Conservation (phyloP, 1,140 invertebrate species). For the Cyclina sinensis region DNA sequence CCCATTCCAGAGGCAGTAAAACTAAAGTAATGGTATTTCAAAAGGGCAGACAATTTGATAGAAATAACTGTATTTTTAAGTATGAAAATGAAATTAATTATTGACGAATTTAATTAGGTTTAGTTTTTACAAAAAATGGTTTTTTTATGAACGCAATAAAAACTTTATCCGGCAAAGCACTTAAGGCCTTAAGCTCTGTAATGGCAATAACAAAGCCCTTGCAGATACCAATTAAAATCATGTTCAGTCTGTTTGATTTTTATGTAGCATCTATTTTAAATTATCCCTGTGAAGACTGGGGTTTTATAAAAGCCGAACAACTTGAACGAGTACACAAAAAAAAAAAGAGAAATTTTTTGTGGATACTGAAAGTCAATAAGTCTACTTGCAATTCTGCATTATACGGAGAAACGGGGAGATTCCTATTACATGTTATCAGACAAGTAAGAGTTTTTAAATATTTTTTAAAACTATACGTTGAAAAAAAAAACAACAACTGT, state of each 20-base stretch:
- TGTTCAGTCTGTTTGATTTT: conserved; percentile 10
- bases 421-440: too few relatives aligned
- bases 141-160: conserved; percentile 19
- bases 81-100: not conserved
- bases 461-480: too few relatives aligned
- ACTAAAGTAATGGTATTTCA: conserved; percentile 11
- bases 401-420: too few relatives aligned
- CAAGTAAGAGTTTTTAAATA: too few relatives aligned
- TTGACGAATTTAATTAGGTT: conserved; percentile 2
- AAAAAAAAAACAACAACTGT: not conserved
- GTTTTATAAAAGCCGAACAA: too few relatives aligned
- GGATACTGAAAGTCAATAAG: too few relatives aligned
- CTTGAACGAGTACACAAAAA: too few relatives aligned
- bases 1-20: too few relatives aligned
- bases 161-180: conserved; percentile 2
- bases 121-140: conserved; percentile 9
- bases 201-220: not conserved
- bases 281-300: too few relatives aligned
- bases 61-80: not conserved
- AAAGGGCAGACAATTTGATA: not conserved
- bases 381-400: too few relatives aligned
- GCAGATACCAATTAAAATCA: conserved; percentile 20
- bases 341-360: too few relatives aligned
- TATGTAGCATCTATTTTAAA: conserved; percentile 5
- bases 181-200: not conserved